phyloP scores from a whole-genome alignment of 1,140 invertebrate species.

The Aphelenchoides besseyi region DNA sequence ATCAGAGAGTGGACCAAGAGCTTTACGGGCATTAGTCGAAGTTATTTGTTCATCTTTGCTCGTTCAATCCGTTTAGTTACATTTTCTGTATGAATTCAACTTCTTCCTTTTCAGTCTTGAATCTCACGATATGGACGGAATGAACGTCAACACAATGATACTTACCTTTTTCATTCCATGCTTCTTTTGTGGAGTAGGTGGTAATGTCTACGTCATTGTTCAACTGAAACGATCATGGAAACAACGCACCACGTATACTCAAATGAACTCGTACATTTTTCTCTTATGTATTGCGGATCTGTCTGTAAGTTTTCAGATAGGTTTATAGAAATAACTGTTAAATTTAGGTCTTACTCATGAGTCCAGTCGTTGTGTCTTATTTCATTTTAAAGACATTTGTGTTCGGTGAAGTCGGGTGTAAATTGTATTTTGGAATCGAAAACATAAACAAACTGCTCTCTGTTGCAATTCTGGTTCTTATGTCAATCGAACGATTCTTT shows the following conservation, averaged over 20 bases:
- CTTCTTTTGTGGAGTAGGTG: constrained; percentile 39
- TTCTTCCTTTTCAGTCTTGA: not conserved
- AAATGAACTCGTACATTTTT: constrained; percentile 48
- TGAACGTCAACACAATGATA: constrained; percentile 21
- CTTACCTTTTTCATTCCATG: constrained; percentile 45
- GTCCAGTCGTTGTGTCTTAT: constrained; percentile 45
- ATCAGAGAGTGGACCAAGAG: not conserved
- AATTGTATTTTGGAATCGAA: constrained; percentile 53
- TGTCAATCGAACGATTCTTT: constrained; percentile 53
- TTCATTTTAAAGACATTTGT: constrained; percentile 29
- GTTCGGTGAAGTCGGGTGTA: constrained; percentile 44
- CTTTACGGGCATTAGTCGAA: not conserved
- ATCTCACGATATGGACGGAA: not conserved
- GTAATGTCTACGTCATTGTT: constrained; percentile 52
- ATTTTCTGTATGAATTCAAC: not conserved
- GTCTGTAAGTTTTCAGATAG: constrained; percentile 23
- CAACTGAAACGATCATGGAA: constrained; percentile 34
- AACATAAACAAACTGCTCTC: constrained; percentile 54
- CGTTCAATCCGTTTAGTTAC: not conserved
- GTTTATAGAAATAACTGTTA: not conserved
- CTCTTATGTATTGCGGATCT: constrained; percentile 47
- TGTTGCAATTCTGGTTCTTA: constrained; percentile 49
- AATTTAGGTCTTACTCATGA: constrained; percentile 49
- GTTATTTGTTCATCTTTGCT: not conserved
- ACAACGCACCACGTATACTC: constrained; percentile 38